Evolutionary conservation across 2,113 vertebrate species (phyloP), one percentile per base, ranked within the genome.

Genomic region (Tachysurus fulvidraco): DNA sequence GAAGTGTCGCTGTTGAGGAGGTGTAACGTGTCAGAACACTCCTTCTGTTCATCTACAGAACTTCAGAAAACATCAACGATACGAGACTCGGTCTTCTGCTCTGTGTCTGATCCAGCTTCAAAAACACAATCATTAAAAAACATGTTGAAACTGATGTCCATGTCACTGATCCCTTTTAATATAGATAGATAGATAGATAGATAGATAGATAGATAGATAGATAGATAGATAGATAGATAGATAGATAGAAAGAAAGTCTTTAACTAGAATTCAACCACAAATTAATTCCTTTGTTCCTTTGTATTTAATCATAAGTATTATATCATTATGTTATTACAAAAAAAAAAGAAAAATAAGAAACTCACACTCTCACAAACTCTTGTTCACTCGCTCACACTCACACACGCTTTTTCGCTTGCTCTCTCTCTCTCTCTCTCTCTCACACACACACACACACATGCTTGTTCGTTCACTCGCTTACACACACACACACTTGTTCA

Each of bases 1-100:
- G 77, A 55, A 83, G 74, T n/a, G 28, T 46, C 23, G 64, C 41
- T 52, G 84, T 86, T 78, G 13, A n/a, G 62, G 71, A 87, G 74
- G 46, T 65, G 4, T 59, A 36, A 52, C 4, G n/a, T 64, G 41
- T 84, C 16, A 23, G 30, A 30, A 6, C 23, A 2, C 11, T 23
- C 50, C 76, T 59, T 50, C 71, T 36, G 57, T 10, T 52, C 36
- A 50, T 82, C 55, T 36, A 17, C 19, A 62, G 21, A 67, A 73
- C 65, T 81, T 79, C 64, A 46, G 8, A 77, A 52, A 50, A 21
- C 30, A 50, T 77, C 59, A 54, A 4, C 46, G 19, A 60, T 17
- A 46, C 19, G 8, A 62, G 41, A 10, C 11, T 2, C n/a, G 9
- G 62, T 50, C n/a, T 21, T 21, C 41, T 54, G 41, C 59, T 19